These are phyloP conservation scores for Pogonocherus hispidulus DNA, from an alignment of 2,888 invertebrate genomes.

Conservation along the genomic window DNA sequence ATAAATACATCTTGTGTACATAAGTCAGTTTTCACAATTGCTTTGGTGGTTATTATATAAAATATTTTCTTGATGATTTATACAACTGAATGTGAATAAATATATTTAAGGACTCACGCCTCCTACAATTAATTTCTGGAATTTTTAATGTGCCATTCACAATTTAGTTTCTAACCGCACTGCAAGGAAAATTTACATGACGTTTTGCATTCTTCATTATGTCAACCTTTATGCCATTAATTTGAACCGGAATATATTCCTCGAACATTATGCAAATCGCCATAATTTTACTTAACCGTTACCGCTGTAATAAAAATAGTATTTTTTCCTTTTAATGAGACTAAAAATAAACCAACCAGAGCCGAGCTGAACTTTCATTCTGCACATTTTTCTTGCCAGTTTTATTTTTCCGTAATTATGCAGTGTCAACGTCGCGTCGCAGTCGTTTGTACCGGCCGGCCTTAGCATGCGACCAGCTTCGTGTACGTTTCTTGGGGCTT, in stretches of 20 bases:
- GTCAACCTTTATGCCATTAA: slow-evolving; percentile 14
- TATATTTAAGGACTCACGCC: too few relatives aligned
- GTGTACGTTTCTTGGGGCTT: slow-evolving; percentile 30
- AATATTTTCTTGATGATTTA: too few relatives aligned
- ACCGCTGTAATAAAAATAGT: slow-evolving; percentile 21
- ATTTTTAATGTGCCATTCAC: not conserved
- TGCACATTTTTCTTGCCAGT: slow-evolving; percentile 16
- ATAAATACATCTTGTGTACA: too few relatives aligned
- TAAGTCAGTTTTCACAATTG: too few relatives aligned
- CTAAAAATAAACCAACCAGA: slow-evolving; percentile 30
- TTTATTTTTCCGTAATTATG: slow-evolving; percentile 47
- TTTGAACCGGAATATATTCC: slow-evolving; percentile 10
- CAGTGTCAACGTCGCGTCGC: slow-evolving; percentile 49
- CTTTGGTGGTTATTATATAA: too few relatives aligned
- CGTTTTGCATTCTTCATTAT: slow-evolving; percentile 12
- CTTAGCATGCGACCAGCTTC: slow-evolving; percentile 31
- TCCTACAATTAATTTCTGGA: not conserved
- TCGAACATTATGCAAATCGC: slow-evolving; percentile 23
- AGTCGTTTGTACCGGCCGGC: slow-evolving; percentile 26
- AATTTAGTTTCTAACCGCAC: not conserved
- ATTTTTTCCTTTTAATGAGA: slow-evolving; percentile 24
- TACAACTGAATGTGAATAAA: too few relatives aligned
- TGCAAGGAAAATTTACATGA: not conserved
- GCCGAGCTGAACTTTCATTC: slow-evolving; percentile 18
- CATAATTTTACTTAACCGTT: slow-evolving; percentile 10